Conservation (phyloP, 2,113 vertebrate species). For the Rhipidura dahli region DNA sequence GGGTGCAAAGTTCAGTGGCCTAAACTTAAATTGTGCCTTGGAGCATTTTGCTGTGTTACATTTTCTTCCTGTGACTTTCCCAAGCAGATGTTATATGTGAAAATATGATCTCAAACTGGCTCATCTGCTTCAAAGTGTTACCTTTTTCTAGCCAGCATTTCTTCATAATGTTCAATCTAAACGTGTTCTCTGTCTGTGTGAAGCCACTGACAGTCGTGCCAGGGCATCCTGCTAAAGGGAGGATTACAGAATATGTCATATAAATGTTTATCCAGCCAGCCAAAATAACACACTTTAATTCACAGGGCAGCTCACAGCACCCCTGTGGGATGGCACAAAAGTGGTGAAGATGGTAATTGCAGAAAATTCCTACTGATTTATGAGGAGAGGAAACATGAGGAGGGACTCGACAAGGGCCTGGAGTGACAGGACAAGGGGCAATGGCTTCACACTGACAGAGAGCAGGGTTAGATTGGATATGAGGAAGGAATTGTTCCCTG, state of each 20-base stretch:
- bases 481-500: fast-evolving
- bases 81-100: neutral
- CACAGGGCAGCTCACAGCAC: neutral
- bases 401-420: neutral
- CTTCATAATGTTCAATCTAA: neutral
- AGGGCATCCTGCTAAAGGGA: neutral
- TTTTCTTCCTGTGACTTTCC: neutral
- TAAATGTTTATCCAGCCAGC: neutral
- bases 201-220: neutral
- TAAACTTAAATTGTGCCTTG: neutral
- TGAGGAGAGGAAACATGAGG: neutral
- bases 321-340: neutral
- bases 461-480: fast-evolving
- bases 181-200: neutral
- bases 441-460: neutral
- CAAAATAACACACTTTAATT: neutral
- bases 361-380: neutral
- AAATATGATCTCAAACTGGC: neutral
- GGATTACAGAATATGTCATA: neutral
- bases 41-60: neutral
- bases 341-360: neutral
- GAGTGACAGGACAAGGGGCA: neutral
- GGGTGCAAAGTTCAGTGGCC: neutral
- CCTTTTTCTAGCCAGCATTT: neutral
- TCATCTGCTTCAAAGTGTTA: neutral